Evolutionary conservation across 2,888 invertebrate species (phyloP), one percentile per base, ranked within the genome.

Genomic region (Imbricaverruca yamaguchii): DNA sequence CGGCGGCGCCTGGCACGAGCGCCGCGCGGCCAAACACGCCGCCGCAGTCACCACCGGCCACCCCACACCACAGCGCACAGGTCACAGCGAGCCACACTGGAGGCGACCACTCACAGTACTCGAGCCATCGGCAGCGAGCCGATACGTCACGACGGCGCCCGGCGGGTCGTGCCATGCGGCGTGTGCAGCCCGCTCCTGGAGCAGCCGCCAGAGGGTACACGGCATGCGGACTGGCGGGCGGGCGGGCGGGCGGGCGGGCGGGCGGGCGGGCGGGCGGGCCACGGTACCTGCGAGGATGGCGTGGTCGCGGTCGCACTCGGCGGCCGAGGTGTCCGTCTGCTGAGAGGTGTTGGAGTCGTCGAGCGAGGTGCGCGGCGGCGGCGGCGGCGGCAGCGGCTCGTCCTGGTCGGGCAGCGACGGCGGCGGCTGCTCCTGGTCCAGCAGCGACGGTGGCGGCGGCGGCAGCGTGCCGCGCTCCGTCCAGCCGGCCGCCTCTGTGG

Each of bases 311-410:
- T 78, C 78, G 57, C 78, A 78, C 78, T 78, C 78, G 23, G 23
- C 23, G 56, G 78, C 78, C 78, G 78, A 78, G 21, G 78, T 78
- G 78, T 78, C 78, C 23, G 78, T 78, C 78, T 78, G 78, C 78
- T 78, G 78, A 6, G 56, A 57, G 57, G 23, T 78, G 78, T 57
- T 57, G 10, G 78, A 78, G 78, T 78, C 78, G 25, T 78, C 78
- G 23, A 78, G 78, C 12, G 78, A 56, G 78, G 56, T 57, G 57
- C 56, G 56, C 56, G 56, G 56, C 56, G 78, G 56, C 57, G 78
- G 57, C 78, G 56, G 78, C 56, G 78, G 78, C 78, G 78, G 78
- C 56, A 78, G 74, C 74, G 74, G 74, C 74, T 74, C 74, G 15
- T 74, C 74, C 74, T 25, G 39, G 39, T 21, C 53, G 25, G 25